Evolutionary conservation across 2,888 invertebrate species (phyloP), one percentile per base, ranked within the genome.

Genomic region (Calliopum simillimum): DNA sequence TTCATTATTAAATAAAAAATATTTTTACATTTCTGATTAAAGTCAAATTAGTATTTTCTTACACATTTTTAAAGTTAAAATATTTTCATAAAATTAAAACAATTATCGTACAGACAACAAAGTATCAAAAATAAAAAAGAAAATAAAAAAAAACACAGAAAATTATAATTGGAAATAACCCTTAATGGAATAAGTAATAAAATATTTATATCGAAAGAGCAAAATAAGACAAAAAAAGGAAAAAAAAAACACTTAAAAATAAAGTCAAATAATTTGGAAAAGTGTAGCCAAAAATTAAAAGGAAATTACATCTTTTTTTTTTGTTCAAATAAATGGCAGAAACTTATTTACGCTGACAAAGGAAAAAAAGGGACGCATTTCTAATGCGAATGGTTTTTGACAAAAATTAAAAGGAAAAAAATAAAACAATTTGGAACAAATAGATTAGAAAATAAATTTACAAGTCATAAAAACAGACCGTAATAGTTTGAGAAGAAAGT

Each of bases 31-130:
- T 61, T 44, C n/a, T 56, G 41, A 47, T 55, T 41, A 33, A 69
- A 41, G 33, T n/a, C 61, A 43, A 44, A 44, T 47, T 47, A n/a
- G 3, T 47, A 4, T 4, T 3, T 3, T 47, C 14, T 47, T 47
- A n/a, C n/a, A n/a, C 47, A 3, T 23, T 56, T 6, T 25, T 33
- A n/a, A 12, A n/a, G 16, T 14, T 51, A 11, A 51, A 51, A 51
- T 58, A 58, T 58, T 16, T 58, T 21, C 25, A 65, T 25, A 19
- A 65, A 23, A 49, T 12, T 43, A 62, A 63, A 69, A 47, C 12
- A 62, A 11, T 66, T 62, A 12, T 51, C 55, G 62, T 62, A 56
- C 53, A 55, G 51, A 49, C 16, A 19, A 70, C 59, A 25, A 66
- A 49, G 43, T 43, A 19, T 59, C 59, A 59, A 68, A 19, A 14